Evolutionary conservation across 2,797 vertebrate species (phyloP).

Genomic region (Sardinella longiceps): DNA sequence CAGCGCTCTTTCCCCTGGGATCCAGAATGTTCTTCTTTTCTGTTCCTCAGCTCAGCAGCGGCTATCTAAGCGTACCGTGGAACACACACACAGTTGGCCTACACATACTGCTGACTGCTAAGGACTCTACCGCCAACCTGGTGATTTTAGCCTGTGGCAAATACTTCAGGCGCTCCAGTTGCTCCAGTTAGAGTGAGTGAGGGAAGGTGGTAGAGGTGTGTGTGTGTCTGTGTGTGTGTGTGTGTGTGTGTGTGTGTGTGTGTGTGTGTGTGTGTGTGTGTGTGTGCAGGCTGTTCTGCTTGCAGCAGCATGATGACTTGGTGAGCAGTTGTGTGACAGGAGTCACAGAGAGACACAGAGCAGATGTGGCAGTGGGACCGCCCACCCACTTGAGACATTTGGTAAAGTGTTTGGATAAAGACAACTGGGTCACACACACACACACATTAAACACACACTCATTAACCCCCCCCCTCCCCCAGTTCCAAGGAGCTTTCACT

Average conservation of each 20-base stretch:
- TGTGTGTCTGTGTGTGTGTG: too few relatives aligned
- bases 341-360: background rate
- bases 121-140: background rate
- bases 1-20: background rate
- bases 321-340: background rate
- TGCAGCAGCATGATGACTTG: background rate
- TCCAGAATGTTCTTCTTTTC: background rate
- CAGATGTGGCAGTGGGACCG: background rate
- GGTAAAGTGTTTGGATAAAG: background rate
- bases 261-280: too few relatives aligned
- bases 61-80: background rate
- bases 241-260: too few relatives aligned
- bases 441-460: background rate
- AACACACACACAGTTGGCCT: too few relatives aligned
- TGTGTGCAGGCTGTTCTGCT: too few relatives aligned
- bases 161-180: background rate
- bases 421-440: constrained; percentile 12
- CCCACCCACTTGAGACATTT: background rate
- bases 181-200: too few relatives aligned
- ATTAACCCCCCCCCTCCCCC: background rate
- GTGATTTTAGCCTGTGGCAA: background rate
- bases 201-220: background rate
- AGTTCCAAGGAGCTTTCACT: constrained; percentile 12
- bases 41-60: background rate
- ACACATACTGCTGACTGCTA: background rate